Evolutionary conservation across 1,140 invertebrate species (phyloP).

Genomic region (Parapsyche elsis): DNA sequence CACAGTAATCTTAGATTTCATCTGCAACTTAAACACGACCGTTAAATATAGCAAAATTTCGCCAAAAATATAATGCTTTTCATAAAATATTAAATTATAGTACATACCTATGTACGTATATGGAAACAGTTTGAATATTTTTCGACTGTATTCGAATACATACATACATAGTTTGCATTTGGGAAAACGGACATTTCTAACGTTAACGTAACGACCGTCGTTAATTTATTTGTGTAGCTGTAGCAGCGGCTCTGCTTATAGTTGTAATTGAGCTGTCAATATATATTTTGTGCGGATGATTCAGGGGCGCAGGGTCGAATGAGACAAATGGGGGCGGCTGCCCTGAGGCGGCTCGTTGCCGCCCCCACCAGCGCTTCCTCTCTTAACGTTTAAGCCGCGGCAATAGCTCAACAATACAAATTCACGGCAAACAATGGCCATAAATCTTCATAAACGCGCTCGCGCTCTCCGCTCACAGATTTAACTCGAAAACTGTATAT

Average conservation of each 20-base stretch:
- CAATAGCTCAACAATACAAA: constrained; percentile 46
- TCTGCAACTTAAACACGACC: background rate
- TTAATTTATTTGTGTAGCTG: constrained; percentile 1
- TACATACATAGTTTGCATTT: too few relatives aligned
- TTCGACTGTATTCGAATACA: too few relatives aligned
- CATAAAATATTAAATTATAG: too few relatives aligned
- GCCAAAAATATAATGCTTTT: too few relatives aligned
- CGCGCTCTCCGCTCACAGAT: constrained; percentile 30
- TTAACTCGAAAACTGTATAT: constrained; percentile 40
- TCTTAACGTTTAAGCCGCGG: constrained; percentile 28
- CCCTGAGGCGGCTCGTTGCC: background rate
- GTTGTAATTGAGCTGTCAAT: constrained; percentile 22
- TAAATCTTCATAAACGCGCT: constrained; percentile 41
- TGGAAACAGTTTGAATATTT: too few relatives aligned
- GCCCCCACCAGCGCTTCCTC: background rate
- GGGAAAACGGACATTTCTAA: background rate
- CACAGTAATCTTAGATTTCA: constrained; percentile 7
- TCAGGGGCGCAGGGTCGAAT: background rate
- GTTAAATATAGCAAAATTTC: background rate
- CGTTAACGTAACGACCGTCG: background rate
- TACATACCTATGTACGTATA: too few relatives aligned
- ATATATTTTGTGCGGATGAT: constrained; percentile 1
- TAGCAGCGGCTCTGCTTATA: background rate
- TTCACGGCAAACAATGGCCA: constrained; percentile 43
- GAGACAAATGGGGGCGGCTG: constrained; percentile 16